Percentiles rank a stretch among this genome's conserved stretches.
Evolutionary conservation across 2,888 invertebrate species (phyloP).

Genomic region (Busseola fusca): DNA sequence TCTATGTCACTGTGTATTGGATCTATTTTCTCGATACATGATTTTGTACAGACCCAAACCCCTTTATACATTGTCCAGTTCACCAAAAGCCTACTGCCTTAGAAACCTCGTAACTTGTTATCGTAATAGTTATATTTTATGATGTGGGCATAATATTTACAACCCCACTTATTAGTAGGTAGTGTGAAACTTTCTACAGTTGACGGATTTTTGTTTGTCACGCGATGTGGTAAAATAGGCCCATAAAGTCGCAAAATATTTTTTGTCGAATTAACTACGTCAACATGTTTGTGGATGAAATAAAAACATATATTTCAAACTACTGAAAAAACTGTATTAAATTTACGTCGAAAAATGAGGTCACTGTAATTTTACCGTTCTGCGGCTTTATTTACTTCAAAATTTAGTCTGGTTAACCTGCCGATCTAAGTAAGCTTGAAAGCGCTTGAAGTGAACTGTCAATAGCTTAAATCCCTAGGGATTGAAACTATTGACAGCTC

Average conservation of each 20-base stretch:
- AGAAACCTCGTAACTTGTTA: slow-evolving; percentile 5
- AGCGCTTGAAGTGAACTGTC: not conserved
- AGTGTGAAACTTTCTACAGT: slow-evolving; percentile 40
- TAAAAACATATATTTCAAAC: slow-evolving; percentile 29
- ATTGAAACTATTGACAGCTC: not conserved
- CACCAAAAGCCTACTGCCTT: not conserved
- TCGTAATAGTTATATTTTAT: slow-evolving; percentile 13
- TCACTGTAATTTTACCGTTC: not conserved
- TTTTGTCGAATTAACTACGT: slow-evolving; percentile 47
- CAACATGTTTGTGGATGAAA: slow-evolving; percentile 33
- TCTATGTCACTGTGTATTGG: too few relatives aligned
- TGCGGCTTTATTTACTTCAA: not conserved
- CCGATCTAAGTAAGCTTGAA: not conserved
- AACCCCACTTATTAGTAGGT: slow-evolving; percentile 28
- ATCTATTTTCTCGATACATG: too few relatives aligned
- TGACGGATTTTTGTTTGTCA: slow-evolving; percentile 55
- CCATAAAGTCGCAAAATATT: slow-evolving; percentile 44
- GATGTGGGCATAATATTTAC: slow-evolving; percentile 45
- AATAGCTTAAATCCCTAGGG: not conserved
- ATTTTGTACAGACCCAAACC: not conserved
- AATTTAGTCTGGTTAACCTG: not conserved
- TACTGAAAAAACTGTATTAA: slow-evolving; percentile 14
- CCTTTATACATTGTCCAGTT: not conserved
- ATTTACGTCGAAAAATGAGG: slow-evolving; percentile 22
- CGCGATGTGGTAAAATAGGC: slow-evolving; percentile 46